Base-by-base conservation (phyloP, 1,140 invertebrate genomes). In the Zeugodacus cucurbitae region DNA sequence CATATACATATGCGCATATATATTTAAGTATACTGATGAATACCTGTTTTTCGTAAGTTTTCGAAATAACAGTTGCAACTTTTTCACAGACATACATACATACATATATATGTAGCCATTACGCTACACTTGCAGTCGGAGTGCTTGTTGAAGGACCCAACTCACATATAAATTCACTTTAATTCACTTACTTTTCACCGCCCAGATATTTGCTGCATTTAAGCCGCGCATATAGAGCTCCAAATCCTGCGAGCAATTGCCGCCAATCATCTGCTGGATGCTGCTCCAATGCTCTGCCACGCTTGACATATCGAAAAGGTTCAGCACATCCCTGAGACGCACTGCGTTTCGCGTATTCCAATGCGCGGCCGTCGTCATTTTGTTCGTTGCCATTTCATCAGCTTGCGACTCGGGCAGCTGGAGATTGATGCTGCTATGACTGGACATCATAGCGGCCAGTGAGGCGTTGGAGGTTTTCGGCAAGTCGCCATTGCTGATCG, bases 131-230 rank as follows among this genome's bases (percentile, higher is more conserved):
- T 10, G 44, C n/a, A n/a, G n/a, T 11, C 2, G 5, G 44, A 14
- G 2, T 14, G 8, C 48, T 54, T 54, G 4, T 54, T 54, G 11
- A 54, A 54, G 11, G 14, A 54, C 11, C 14, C 14, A 54, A 54
- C 14, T 20, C 48, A 54, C 20, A 54, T 54, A 54, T 6, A 6
- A 44, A 44, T 44, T 44, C 41, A 44, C 41, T 54, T 54, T 54
- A 54, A 54, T 54, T 14, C 48, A 94, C 95, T 95, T 94, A 97
- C 96, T 96, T 94, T 97, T 97, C 6, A 96, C 92, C 2, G 96
- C 96, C 96, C 96, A 97, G 59, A 95, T 93, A 87, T 95, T 94
- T 64, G 94, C 94, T n/a, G 94, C 94, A 34, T 92, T 93, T 17
- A 97, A 92, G 26, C 95, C 96, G 8, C 94, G 92, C 44, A 97